These are phyloP conservation scores for Oreochromis aureus DNA, from an alignment of 2,113 vertebrate species.

Conservation along the genomic window DNA sequence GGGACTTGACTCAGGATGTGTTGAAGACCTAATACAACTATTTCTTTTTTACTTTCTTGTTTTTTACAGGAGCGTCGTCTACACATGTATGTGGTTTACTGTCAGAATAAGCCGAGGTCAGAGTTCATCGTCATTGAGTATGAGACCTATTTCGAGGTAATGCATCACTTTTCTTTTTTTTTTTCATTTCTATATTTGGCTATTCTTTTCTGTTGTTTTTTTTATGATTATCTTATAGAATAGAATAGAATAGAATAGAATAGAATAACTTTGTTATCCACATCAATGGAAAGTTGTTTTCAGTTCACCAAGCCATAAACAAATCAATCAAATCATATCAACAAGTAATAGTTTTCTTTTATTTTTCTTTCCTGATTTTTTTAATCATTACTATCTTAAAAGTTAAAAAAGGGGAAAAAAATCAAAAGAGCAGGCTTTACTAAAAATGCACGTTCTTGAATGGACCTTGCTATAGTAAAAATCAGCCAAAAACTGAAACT, in stretches of 20 bases:
- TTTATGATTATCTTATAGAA: background rate
- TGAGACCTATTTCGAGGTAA: constrained; percentile 93
- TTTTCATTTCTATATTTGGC: background rate
- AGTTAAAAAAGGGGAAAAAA: background rate
- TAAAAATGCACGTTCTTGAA: background rate
- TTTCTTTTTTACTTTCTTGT: background rate
- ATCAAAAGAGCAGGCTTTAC: background rate
- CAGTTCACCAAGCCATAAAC: background rate
- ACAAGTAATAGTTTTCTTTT: background rate
- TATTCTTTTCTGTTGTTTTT: background rate
- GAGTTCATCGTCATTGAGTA: constrained; percentile 97
- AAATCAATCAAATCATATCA: background rate
- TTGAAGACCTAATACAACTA: background rate
- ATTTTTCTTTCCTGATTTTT: background rate
- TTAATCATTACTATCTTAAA: background rate
- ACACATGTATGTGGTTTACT: constrained; percentile 97
- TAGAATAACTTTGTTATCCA: background rate
- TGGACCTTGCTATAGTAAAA: background rate
- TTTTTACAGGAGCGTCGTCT: constrained; percentile 83
- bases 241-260: background rate
- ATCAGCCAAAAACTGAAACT: background rate
- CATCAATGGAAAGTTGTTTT: background rate
- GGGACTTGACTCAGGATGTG: background rate
- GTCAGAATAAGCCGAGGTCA: constrained; percentile 95
- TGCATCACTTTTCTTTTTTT: background rate